Base-by-base conservation (phyloP, 2,888 invertebrate species). In the Scaptomyza tumidula region DNA sequence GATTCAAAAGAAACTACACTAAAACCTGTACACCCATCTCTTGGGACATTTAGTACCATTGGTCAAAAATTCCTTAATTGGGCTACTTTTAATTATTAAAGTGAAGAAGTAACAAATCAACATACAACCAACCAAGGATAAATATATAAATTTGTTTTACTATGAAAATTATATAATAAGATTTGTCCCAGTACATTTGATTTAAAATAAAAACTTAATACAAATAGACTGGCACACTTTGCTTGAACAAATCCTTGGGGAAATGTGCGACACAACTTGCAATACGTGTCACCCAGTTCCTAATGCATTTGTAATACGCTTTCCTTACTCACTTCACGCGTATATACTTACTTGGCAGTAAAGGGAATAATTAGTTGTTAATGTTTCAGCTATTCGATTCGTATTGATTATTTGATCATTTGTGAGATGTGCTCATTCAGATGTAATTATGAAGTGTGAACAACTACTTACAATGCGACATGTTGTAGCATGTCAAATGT, bases 371-470 rank as follows among this genome's bases (percentile, higher is more conserved):
- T 41, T 48, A 62, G 6, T 46, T 56, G 50, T 60, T n/a, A 35
- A 44, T 43, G 29, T 13, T 43, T 44, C 6, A 29, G 50, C 7
- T 14, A n/a, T 16, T 41, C 41, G 16, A 54, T 67, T 61, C 33
- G 29, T 58, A 58, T 61, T 62, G 61, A 67, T 61, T 43, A 49
- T 53, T 39, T 37, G 37, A 37, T n/a, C 10, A 54, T 33, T 53
- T 53, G 58, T 63, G 52, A 63, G 54, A 53, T 61, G 46, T 27
- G 63, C 48, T 63, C 41, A 50, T 69, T 58, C 33, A 31, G 27
- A 48, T 69, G 71, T 73, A 79, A 77, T 77, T 79, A 79, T 75
- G 61, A 64, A 56, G 73, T 71, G 73, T 33, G 59, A 66, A 56
- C 64, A 58, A 53, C 14, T 14, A 33, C 33, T 56, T 27, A 33